Evolutionary conservation across 1,140 invertebrate species (phyloP), one percentile per base, ranked within the genome.

Genomic region (Panagrolaimus sp.): DNA sequence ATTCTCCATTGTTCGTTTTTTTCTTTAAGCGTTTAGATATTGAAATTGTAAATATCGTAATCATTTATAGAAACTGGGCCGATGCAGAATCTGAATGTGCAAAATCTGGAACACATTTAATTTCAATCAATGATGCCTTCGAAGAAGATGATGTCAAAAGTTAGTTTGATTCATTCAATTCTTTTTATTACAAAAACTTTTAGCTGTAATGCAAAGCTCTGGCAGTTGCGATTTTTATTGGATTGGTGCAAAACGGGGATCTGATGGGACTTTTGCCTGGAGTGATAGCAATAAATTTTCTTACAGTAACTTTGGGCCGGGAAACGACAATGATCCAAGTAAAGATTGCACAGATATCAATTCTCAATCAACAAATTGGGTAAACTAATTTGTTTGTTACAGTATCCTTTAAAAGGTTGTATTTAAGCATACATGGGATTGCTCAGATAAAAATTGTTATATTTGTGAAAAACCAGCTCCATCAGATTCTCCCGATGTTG

Each of bases 221-320:
- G 52, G 52, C 17, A 21, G 14, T 21, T 58, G 52, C 17, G 52
- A 58, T 21, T 58, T n/a, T 17, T 58, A 58, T 58, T 58, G 52
- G 52, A 26, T 58, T 26, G 52, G 52, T 12, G 52, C 52, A 21
- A n/a, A 21, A 21, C 52, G 52, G 1, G 28, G 21, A 28, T 12
- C 21, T 4, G 28, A 58, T 12, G 52, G 28, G 10, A n/a, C 14
- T 26, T 67, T 45, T 67, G 24, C 43, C 7, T 67, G 65, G 65
- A 48, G n/a, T 32, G 65, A 67, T 45, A 43, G 43, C 15, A 45
- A 45, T 26, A 44, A 26, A 17, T 67, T 67, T 67, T 26, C 24
- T 15, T 67, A 67, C 21, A 46, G 26, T 8, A 24, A 67, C 45
- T 67, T 67, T 21, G 65, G 43, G 44, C 26, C 38, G 17, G 17